Percentiles rank a stretch among this genome's conserved stretches.
These are phyloP conservation scores for Okamejei kenojei DNA, from an alignment of 2,797 vertebrate genomes.

Conservation along the genomic window DNA sequence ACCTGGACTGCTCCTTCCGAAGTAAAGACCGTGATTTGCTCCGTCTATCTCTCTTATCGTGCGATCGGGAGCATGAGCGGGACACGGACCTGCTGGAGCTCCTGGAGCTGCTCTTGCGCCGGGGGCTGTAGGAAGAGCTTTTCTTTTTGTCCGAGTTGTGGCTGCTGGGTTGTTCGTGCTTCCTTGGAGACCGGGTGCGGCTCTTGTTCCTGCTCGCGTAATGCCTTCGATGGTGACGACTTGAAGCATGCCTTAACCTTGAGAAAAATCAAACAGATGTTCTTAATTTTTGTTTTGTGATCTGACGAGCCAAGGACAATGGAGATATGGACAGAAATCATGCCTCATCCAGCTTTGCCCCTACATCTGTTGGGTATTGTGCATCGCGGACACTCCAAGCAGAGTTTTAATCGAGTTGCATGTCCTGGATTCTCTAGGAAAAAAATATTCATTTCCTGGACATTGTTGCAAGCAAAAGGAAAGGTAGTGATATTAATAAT, in stretches of 20 bases:
- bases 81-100: conserved; percentile 74
- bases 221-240: conserved; percentile 61
- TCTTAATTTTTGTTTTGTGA: neutral
- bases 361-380: neutral
- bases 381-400: neutral
- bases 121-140: conserved; percentile 65
- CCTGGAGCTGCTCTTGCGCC: conserved; percentile 79
- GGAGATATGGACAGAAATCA: neutral
- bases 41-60: conserved; percentile 66
- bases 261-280: neutral
- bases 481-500: neutral
- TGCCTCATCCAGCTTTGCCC: neutral
- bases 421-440: neutral
- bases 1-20: conserved; percentile 81
- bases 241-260: conserved; percentile 61
- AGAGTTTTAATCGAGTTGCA: neutral
- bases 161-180: conserved; percentile 59
- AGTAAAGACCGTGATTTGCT: conserved; percentile 77
- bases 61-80: conserved; percentile 64
- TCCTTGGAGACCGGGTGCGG: conserved; percentile 61
- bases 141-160: conserved; percentile 69
- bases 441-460: neutral
- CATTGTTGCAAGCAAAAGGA: neutral
- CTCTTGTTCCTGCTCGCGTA: conserved; percentile 60
- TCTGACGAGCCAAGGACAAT: neutral